These are phyloP conservation scores for Hartigia nigra DNA, from an alignment of 2,888 invertebrate genomes.

Conservation along the genomic window DNA sequence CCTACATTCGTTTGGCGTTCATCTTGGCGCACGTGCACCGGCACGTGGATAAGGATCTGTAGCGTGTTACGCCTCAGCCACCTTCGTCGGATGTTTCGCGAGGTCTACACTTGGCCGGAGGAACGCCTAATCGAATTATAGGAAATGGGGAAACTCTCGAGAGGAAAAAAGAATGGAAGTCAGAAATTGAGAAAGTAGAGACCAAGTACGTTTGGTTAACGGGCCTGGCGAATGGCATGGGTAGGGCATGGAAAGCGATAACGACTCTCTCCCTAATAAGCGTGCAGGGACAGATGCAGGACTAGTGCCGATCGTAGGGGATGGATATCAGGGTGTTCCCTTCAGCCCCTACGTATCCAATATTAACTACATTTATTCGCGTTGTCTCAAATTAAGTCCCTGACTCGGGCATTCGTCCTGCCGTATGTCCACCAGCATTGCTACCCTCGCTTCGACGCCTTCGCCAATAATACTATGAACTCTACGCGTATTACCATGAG, in stretches of 20 bases:
- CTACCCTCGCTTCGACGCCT: slow-evolving; percentile 11
- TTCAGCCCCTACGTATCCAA: slow-evolving; percentile 47
- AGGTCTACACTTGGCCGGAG: slow-evolving; percentile 29
- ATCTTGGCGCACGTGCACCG: not conserved
- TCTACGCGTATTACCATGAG: slow-evolving; percentile 38
- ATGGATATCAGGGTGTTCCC: slow-evolving; percentile 13
- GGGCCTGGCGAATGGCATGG: not conserved
- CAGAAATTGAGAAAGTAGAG: not conserved
- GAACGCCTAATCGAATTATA: slow-evolving; percentile 63
- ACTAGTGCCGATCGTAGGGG: slow-evolving; percentile 48
- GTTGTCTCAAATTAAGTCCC: slow-evolving; percentile 62
- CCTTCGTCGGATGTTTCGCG: not conserved
- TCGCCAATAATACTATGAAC: slow-evolving; percentile 46
- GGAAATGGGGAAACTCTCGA: not conserved
- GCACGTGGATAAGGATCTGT: not conserved
- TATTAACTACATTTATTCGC: slow-evolving; percentile 66
- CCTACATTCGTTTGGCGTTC: not conserved
- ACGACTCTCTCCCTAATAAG: slow-evolving; percentile 31
- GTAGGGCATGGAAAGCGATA: not conserved
- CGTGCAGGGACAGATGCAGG: slow-evolving; percentile 54
- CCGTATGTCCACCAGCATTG: slow-evolving; percentile 33
- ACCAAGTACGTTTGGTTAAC: not conserved
- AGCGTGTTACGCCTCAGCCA: not conserved
- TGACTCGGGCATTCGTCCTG: slow-evolving; percentile 41
- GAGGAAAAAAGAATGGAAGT: not conserved